Conservation (phyloP, 2,113 vertebrate species). For the Mugil cephalus region DNA sequence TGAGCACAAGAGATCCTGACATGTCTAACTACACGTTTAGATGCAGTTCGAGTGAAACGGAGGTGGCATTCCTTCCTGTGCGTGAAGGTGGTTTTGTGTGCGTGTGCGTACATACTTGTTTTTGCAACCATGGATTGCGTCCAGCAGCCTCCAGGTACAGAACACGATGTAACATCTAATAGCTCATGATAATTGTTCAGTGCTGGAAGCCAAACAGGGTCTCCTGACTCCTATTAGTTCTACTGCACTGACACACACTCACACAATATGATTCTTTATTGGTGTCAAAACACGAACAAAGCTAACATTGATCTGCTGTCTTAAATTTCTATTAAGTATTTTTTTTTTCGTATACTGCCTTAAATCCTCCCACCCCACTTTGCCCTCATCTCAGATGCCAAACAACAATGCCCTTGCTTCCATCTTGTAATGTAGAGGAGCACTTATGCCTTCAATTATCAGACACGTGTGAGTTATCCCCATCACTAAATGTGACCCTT, state of each 20-base stretch:
- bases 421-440: background rate
- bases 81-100: background rate
- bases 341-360: background rate
- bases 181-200: conserved; percentile 48
- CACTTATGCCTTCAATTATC: conserved; percentile 30
- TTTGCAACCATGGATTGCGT: conserved; percentile 27
- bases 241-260: conserved; percentile 38
- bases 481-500: conserved; percentile 25
- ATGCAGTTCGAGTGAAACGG: conserved; percentile 4
- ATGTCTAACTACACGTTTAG: background rate
- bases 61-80: conserved; percentile 23
- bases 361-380: background rate
- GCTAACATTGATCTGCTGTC: conserved; percentile 1
- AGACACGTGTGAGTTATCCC: conserved; percentile 24
- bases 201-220: conserved; percentile 45
- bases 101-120: conserved; percentile 19
- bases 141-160: conserved; percentile 48
- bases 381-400: conserved; percentile 4
- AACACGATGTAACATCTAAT: conserved; percentile 57
- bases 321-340: conserved; percentile 18
- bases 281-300: conserved; percentile 17
- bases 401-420: background rate
- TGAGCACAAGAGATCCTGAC: background rate
- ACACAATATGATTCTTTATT: conserved; percentile 25
- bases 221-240: conserved; percentile 65